Percentiles rank a stretch among this genome's conserved stretches.
Evolutionary conservation across 2,888 invertebrate genomes (phyloP).

Genomic region (Incurvaria masculella): DNA sequence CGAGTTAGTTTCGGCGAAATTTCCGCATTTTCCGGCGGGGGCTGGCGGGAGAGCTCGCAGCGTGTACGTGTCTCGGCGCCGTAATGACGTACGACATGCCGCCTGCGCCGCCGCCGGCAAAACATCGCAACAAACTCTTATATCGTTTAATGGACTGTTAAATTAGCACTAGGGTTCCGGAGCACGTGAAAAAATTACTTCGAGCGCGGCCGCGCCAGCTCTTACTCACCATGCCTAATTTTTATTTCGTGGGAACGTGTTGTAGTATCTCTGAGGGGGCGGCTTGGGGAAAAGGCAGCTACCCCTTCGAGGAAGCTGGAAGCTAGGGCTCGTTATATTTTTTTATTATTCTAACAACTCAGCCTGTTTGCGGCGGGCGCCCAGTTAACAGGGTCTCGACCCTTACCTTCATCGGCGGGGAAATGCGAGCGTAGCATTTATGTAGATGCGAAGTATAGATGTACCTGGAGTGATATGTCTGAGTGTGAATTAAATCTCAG

Average conservation of each 20-base stretch:
- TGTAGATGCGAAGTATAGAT: no score
- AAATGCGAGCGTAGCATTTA: neutral
- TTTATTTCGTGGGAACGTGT: neutral
- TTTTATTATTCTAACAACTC: neutral
- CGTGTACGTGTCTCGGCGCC: neutral
- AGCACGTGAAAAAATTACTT: neutral
- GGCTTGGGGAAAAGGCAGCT: no score
- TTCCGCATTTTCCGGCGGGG: neutral
- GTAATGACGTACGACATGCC: neutral
- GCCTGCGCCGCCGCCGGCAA: neutral
- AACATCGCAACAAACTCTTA: neutral
- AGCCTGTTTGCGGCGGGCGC: neutral
- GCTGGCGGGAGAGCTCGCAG: neutral
- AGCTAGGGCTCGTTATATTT: neutral
- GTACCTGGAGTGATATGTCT: no score
- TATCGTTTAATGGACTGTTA: neutral
- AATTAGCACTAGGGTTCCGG: neutral
- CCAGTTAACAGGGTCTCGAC: neutral
- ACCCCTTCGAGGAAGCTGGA: neutral
- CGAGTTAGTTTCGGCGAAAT: neutral
- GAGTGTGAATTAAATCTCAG: no score
- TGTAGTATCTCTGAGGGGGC: neutral
- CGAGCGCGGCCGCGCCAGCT: neutral
- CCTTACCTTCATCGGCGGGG: neutral
- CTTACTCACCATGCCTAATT: neutral